Percentiles rank a stretch among this genome's conserved stretches.
These are phyloP conservation scores for Clinocottus analis DNA, from an alignment of 2,113 vertebrate species.

Conservation along the genomic window DNA sequence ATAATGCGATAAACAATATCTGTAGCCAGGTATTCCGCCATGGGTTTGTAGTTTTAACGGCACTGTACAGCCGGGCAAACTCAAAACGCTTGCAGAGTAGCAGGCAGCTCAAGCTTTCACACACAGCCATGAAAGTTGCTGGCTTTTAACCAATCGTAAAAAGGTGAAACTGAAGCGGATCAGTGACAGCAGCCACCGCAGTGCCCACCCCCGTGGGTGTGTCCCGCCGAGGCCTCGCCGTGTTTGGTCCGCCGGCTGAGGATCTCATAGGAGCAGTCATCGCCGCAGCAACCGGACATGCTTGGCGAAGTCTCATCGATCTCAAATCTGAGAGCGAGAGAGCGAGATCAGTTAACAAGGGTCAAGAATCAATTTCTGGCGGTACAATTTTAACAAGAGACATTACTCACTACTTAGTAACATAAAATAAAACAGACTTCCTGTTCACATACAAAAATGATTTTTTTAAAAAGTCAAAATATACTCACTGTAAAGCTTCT, in stretches of 20 bases:
- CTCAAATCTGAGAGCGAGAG: slow-evolving; percentile 84
- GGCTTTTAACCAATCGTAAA: slow-evolving; percentile 65
- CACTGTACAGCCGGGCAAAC: slow-evolving; percentile 22
- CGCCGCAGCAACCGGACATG: slow-evolving; percentile 92
- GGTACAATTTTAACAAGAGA: background rate
- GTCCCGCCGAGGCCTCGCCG: slow-evolving; percentile 87
- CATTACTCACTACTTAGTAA: background rate
- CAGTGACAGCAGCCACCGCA: slow-evolving; percentile 94
- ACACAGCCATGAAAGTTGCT: slow-evolving; percentile 65
- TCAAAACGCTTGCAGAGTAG: slow-evolving; percentile 28
- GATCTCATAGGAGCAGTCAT: slow-evolving; percentile 94
- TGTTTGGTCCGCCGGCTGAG: slow-evolving; percentile 93
- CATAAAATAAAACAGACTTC: background rate
- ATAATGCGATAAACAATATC: slow-evolving; percentile 37
- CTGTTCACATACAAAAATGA: no score
- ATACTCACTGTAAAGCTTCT: slow-evolving; percentile 93
- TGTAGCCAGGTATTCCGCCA: slow-evolving; percentile 38
- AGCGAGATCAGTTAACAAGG: background rate
- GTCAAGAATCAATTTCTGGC: background rate
- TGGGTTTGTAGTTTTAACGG: slow-evolving; percentile 2
- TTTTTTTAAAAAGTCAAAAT: no score
- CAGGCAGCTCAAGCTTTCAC: slow-evolving; percentile 61
- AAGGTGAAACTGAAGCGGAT: slow-evolving; percentile 32
- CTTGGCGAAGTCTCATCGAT: slow-evolving; percentile 93
- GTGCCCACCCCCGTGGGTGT: slow-evolving; percentile 87